Percentiles rank a stretch among this genome's conserved stretches.
Evolutionary conservation across 2,888 invertebrate species (phyloP).

Genomic region (Limnephilus rhombicus): DNA sequence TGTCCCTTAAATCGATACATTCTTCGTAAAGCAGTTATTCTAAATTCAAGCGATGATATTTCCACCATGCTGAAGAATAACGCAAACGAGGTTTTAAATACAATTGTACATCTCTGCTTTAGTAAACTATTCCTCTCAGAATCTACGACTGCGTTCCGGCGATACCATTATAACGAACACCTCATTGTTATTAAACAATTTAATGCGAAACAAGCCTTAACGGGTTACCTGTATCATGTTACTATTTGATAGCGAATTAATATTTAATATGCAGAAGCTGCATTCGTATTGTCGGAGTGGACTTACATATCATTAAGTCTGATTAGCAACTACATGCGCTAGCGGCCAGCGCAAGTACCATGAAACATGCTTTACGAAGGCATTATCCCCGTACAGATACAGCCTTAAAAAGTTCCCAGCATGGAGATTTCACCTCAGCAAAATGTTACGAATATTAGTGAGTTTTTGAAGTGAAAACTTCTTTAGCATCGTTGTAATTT

Average conservation of each 20-base stretch:
- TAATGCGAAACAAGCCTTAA: neutral
- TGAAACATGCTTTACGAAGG: neutral
- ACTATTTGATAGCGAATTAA: neutral
- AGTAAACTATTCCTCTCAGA: neutral
- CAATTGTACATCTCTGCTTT: too few relatives aligned
- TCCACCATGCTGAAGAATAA: too few relatives aligned
- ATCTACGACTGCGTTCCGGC: neutral
- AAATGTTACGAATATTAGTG: neutral
- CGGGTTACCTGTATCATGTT: neutral
- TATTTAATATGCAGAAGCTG: neutral
- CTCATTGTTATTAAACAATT: neutral
- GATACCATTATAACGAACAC: neutral
- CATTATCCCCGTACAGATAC: neutral
- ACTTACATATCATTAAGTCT: constrained; percentile 6
- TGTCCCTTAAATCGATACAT: too few relatives aligned
- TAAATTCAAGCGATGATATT: too few relatives aligned
- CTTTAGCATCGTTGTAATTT: too few relatives aligned
- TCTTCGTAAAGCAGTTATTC: too few relatives aligned
- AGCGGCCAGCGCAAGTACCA: neutral
- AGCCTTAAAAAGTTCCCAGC: neutral
- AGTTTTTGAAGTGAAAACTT: too few relatives aligned
- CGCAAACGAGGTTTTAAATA: too few relatives aligned
- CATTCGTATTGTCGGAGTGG: neutral
- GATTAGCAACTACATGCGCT: constrained; percentile 7
- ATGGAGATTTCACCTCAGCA: neutral